Percentiles rank a stretch among this genome's conserved stretches.
These are phyloP conservation scores for Sitta europaea DNA, from an alignment of 2,113 vertebrate genomes.

Conservation along the genomic window DNA sequence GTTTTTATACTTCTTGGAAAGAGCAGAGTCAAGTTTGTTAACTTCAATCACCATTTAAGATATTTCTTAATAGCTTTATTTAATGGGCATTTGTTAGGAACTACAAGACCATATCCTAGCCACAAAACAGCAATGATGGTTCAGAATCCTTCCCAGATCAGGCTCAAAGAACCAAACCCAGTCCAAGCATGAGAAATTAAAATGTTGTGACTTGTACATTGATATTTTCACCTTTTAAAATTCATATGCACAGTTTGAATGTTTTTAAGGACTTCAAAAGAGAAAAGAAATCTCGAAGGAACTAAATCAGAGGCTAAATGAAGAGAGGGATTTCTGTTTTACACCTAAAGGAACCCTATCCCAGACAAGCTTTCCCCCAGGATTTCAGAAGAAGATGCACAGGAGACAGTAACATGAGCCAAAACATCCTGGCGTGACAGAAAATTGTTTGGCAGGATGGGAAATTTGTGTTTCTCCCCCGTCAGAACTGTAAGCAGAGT, in stretches of 20 bases:
- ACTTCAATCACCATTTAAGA: background rate
- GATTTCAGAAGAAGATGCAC: background rate
- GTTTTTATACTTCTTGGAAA: background rate
- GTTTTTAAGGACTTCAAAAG: background rate
- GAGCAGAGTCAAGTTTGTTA: background rate
- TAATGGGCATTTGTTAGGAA: background rate
- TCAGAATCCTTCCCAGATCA: background rate
- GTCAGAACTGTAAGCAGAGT: background rate
- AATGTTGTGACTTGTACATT: background rate
- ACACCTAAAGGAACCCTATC: background rate
- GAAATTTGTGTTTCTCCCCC: background rate
- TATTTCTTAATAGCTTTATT: background rate
- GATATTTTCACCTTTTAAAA: background rate
- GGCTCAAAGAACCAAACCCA: background rate
- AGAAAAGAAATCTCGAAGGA: background rate
- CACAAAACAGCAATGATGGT: background rate
- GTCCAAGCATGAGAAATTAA: background rate
- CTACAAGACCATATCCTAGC: background rate
- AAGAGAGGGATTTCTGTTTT: background rate
- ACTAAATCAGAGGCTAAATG: background rate
- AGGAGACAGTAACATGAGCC: background rate
- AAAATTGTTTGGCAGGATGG: background rate
- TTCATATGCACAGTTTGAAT: background rate
- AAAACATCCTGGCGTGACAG: accelerated
- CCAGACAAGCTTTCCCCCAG: background rate